Evolutionary conservation across 2,113 vertebrate genomes (phyloP), one percentile per base, ranked within the genome.

Genomic region (Cyrtonyx montezumae): DNA sequence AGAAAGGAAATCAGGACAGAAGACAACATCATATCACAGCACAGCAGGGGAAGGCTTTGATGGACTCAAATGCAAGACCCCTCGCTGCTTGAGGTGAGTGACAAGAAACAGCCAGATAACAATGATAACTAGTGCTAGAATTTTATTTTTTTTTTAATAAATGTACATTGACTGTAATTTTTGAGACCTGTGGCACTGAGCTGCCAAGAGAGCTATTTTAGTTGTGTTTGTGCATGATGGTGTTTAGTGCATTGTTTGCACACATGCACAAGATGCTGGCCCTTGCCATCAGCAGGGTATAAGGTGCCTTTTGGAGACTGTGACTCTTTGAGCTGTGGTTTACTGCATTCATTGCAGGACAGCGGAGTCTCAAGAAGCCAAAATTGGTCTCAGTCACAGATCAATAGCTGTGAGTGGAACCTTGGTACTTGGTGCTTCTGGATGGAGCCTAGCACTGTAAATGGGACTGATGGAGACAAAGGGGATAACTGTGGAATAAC

Each of bases 161-260:
- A 34, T 46, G n/a, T 13, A 9, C 21, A 23, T 16, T 28, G 14
- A 23, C 28, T 53, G 53, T 32, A 49, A 20, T 58, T 69, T 87
- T 79, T 59, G 48, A 74, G 45, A 22, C 25, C 14, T 17, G 10
- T 1, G 3, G 25, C 13, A 42, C 5, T 40, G 23, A 75, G n/a
- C 28, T 79, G 37, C 6, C 9, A 37, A 32, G 77, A 30, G 25
- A 70, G 37, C 30, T 28, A 25, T 58, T 63, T 46, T 1, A 0
- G 6, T 15, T 59, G 48, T 16, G 28, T 25, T 59, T 19, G 45
- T 3, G 22, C 22, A 8, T 0, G 2, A 36, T 0, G 2, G 9
- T 40, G 32, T 20, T 51, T 30, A n/a, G 30, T 68, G 40, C 1
- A 0, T 15, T 48, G 53, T 45, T n/a, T n/a, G 28, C 30, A 43